Evolutionary conservation across 2,113 vertebrate species (phyloP).

Genomic region (Aleadryas rufinucha): DNA sequence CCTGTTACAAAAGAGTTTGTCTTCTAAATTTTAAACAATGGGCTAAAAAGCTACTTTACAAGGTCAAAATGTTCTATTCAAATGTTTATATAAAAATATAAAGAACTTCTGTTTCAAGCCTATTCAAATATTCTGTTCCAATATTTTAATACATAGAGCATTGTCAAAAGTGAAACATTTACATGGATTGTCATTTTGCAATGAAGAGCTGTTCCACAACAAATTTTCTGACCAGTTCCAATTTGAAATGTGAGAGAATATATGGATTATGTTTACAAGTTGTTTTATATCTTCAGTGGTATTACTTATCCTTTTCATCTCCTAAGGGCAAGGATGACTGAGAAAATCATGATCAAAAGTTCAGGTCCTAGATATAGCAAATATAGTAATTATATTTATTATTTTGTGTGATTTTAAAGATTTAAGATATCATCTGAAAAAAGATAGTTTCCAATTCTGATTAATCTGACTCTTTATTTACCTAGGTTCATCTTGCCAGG

Average conservation of each 20-base stretch:
- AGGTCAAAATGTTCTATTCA: not conserved
- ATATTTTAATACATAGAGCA: not conserved
- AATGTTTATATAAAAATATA: not conserved
- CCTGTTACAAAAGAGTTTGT: not conserved
- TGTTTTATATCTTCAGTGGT: not conserved
- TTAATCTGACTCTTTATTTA: not conserved
- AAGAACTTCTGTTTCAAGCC: not conserved
- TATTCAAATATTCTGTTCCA: not conserved
- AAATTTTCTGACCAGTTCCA: not conserved
- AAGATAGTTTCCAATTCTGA: not conserved
- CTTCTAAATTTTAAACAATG: constrained; percentile 3
- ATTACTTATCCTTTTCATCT: not conserved
- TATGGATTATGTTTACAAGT: constrained; percentile 2
- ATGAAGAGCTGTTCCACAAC: not conserved
- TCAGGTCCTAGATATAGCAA: not conserved
- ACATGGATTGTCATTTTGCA: not conserved
- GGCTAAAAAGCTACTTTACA: not conserved
- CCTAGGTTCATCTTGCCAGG: not conserved
- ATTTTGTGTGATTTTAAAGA: not conserved
- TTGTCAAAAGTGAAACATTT: not conserved
- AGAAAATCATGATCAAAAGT: not conserved
- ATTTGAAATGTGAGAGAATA: not conserved
- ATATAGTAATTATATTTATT: not conserved
- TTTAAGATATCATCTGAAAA: not conserved
- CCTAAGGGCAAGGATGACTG: not conserved